phyloP scores from a whole-genome alignment of 2,888 invertebrate genomes.

The Abrostola tripartita region DNA sequence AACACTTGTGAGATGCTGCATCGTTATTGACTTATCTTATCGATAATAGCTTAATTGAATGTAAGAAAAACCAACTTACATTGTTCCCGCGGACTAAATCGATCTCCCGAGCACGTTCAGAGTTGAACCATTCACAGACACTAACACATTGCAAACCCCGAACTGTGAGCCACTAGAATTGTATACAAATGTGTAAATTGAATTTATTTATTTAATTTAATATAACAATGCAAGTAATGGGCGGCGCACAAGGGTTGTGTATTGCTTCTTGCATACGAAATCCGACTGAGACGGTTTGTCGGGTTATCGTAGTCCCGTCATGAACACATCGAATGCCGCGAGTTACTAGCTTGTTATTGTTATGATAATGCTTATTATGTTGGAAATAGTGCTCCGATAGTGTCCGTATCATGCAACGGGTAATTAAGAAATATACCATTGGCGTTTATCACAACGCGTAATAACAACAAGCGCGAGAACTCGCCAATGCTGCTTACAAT shows the following conservation, averaged over 20 bases:
- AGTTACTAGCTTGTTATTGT: slow-evolving; percentile 84
- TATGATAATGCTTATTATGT: slow-evolving; percentile 87
- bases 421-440: slow-evolving; percentile 84
- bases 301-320: slow-evolving; percentile 70
- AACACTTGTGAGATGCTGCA: slow-evolving; percentile 24
- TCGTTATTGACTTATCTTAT: slow-evolving; percentile 33
- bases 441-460: slow-evolving; percentile 70
- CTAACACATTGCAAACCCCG: slow-evolving; percentile 51
- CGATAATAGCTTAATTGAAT: slow-evolving; percentile 44
- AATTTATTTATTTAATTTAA: slow-evolving; percentile 2
- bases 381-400: slow-evolving; percentile 84
- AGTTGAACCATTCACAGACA: slow-evolving; percentile 41
- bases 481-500: slow-evolving; percentile 63
- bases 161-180: slow-evolving; percentile 12
- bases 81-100: slow-evolving; percentile 38
- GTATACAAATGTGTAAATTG: slow-evolving; percentile 4
- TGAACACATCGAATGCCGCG: slow-evolving; percentile 74
- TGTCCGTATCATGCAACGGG: slow-evolving; percentile 82
- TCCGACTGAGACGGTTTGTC: slow-evolving; percentile 63
- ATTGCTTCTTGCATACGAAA: slow-evolving; percentile 57
- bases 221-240: slow-evolving; percentile 13
- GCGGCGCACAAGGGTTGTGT: slow-evolving; percentile 37
- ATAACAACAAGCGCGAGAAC: slow-evolving; percentile 70
- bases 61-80: slow-evolving; percentile 55
- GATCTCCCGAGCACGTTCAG: slow-evolving; percentile 9